Conservation (phyloP, 2,113 vertebrate genomes). For the Notarius quadriscutis region DNA sequence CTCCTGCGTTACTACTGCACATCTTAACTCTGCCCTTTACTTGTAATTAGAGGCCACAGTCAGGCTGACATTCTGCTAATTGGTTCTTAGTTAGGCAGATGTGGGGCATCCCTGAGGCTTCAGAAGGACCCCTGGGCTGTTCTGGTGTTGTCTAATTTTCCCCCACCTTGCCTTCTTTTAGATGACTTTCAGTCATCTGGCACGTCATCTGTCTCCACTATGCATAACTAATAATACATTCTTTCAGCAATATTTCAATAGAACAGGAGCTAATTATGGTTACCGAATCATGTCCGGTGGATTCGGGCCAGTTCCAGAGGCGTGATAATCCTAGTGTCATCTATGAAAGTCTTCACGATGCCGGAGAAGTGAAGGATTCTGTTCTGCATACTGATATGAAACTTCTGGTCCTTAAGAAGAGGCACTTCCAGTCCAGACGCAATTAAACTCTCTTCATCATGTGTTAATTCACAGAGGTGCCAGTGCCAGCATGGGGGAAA, state of each 20-base stretch:
- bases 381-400: slow-evolving; percentile 16
- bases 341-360: not conserved
- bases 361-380: slow-evolving; percentile 8
- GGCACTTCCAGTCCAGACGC: slow-evolving; percentile 1
- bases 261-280: not conserved
- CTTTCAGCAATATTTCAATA: not conserved
- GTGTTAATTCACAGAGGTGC: slow-evolving; percentile 34
- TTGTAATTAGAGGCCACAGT: slow-evolving; percentile 54
- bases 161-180: not conserved
- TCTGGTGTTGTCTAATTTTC: slow-evolving; percentile 23
- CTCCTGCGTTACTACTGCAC: slow-evolving; percentile 28
- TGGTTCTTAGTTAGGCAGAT: slow-evolving; percentile 48
- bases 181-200: not conserved
- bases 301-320: slow-evolving; percentile 5
- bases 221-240: not conserved
- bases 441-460: slow-evolving; percentile 38
- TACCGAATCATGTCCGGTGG: not conserved
- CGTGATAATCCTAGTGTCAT: slow-evolving; percentile 1
- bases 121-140: slow-evolving; percentile 46
- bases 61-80: slow-evolving; percentile 63
- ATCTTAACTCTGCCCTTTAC: slow-evolving; percentile 57
- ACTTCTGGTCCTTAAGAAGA: not conserved
- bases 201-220: not conserved
- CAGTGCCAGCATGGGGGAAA: slow-evolving; percentile 13
- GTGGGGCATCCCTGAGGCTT: slow-evolving; percentile 50